Conservation (phyloP, 2,888 invertebrate species). For the Gandaritis pyraliata region DNA sequence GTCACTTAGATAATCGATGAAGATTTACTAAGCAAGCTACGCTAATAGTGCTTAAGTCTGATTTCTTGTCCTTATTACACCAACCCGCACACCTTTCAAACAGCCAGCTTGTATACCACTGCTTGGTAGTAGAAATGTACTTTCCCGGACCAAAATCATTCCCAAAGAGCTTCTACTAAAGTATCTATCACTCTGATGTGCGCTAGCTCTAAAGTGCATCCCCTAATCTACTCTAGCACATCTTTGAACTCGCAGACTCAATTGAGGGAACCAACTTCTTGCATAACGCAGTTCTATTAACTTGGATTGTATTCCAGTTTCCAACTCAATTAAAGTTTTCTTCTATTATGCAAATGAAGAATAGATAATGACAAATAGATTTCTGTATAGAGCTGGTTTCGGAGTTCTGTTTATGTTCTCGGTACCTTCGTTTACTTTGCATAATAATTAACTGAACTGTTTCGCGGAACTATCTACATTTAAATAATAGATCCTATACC, state of each 20-base stretch:
- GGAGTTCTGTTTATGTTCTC: slow-evolving; percentile 24
- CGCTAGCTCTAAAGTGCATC: slow-evolving; percentile 19
- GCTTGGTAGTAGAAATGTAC: too few species aligned
- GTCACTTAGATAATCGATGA: too few species aligned
- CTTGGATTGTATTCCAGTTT: slow-evolving; percentile 51
- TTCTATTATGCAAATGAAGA: slow-evolving; percentile 58
- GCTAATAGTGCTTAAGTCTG: too few species aligned
- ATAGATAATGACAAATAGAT: slow-evolving; percentile 44
- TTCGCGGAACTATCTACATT: neutral
- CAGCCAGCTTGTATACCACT: too few species aligned
- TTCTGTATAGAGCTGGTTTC: slow-evolving; percentile 16
- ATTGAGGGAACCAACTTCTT: slow-evolving; percentile 44
- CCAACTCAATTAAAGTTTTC: slow-evolving; percentile 62
- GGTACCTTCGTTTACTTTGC: slow-evolving; percentile 12
- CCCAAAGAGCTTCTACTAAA: too few species aligned
- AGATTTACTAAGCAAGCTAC: too few species aligned
- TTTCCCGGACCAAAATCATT: too few species aligned
- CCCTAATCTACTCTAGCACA: slow-evolving; percentile 28
- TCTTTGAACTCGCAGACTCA: slow-evolving; percentile 31
- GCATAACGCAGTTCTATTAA: slow-evolving; percentile 54
- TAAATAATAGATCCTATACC: too few species aligned
- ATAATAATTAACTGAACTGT: slow-evolving; percentile 21
- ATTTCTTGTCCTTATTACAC: too few species aligned
- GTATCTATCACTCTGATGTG: neutral
- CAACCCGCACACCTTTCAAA: too few species aligned